A percentile compares a stretch with the other conserved stretches of the same genome.
These are phyloP conservation scores for Hirtodrosophila duncani DNA, from an alignment of 2,888 invertebrate genomes.

Conservation along the genomic window DNA sequence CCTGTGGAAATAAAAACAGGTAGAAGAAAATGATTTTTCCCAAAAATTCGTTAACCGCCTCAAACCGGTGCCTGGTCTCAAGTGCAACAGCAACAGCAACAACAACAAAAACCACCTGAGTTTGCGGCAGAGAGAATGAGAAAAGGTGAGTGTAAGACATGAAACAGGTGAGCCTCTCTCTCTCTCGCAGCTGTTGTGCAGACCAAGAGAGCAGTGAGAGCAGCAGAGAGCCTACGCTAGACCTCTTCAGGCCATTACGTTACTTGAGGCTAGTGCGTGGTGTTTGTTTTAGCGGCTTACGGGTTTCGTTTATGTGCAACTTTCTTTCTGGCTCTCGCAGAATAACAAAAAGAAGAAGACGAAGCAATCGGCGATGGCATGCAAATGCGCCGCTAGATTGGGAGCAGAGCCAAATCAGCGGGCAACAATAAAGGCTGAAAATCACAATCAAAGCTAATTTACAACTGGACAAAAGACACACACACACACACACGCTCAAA, in stretches of 20 bases:
- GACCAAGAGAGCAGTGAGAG: slow-evolving; percentile 33
- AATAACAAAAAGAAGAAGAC: no score
- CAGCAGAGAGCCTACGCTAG: neutral
- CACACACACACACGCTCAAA: slow-evolving; percentile 12
- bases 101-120: slow-evolving; percentile 7
- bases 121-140: slow-evolving; percentile 1
- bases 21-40: slow-evolving; percentile 52
- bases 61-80: slow-evolving; percentile 50
- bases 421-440: slow-evolving; percentile 3
- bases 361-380: neutral
- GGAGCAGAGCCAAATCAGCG: slow-evolving; percentile 6
- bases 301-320: slow-evolving; percentile 20
- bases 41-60: slow-evolving; percentile 48
- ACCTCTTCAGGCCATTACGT: slow-evolving; percentile 24
- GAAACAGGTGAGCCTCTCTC: slow-evolving; percentile 47
- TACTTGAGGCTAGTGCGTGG: slow-evolving; percentile 13
- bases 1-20: slow-evolving; percentile 52
- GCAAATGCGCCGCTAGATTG: slow-evolving; percentile 5
- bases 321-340: slow-evolving; percentile 22
- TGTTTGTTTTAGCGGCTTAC: no score
- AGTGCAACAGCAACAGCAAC: slow-evolving; percentile 27
- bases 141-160: slow-evolving; percentile 10
- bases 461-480: slow-evolving; percentile 18
- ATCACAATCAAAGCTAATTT: slow-evolving; percentile 31
- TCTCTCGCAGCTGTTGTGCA: neutral